Evolutionary conservation across 2,888 invertebrate species (phyloP).

Genomic region (Campoletis raptor): DNA sequence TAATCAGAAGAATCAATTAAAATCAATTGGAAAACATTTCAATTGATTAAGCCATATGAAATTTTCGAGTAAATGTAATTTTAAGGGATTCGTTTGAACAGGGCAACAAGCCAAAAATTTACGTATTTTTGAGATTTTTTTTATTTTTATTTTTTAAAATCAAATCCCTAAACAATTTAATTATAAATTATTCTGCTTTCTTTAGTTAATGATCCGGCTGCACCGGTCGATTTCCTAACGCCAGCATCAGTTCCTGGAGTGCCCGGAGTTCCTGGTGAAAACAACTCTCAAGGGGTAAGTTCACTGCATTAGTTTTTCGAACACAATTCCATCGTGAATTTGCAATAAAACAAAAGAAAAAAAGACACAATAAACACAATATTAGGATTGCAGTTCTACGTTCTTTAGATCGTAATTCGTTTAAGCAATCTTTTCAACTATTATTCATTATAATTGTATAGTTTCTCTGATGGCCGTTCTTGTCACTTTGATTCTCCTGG

Average conservation of each 20-base stretch:
- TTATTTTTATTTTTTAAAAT: no score
- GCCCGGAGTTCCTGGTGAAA: constrained; percentile 76
- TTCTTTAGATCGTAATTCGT: constrained; percentile 58
- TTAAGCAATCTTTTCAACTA: constrained; percentile 3
- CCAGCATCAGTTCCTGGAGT: constrained; percentile 80
- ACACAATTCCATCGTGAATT: constrained; percentile 39
- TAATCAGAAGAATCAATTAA: no score
- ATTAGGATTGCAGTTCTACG: constrained; percentile 75
- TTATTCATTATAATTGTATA: constrained; percentile 36
- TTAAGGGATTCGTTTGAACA: no score
- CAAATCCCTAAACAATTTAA: background rate
- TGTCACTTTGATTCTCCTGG: constrained; percentile 63
- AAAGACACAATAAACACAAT: constrained; percentile 67
- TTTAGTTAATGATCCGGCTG: constrained; percentile 86
- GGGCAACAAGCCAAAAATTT: no score
- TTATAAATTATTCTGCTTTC: constrained; percentile 46
- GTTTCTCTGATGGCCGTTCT: constrained; percentile 50
- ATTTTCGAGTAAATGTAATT: no score
- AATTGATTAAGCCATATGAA: no score
- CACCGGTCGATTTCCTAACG: constrained; percentile 87
- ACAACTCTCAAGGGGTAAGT: constrained; percentile 81
- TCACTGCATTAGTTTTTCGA: constrained; percentile 36
- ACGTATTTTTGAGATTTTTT: no score
- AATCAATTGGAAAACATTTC: no score
- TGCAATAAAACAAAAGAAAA: constrained; percentile 46